These are phyloP conservation scores for Crypturellus tataupa DNA, from an alignment of 2,797 vertebrate genomes.

Conservation along the genomic window DNA sequence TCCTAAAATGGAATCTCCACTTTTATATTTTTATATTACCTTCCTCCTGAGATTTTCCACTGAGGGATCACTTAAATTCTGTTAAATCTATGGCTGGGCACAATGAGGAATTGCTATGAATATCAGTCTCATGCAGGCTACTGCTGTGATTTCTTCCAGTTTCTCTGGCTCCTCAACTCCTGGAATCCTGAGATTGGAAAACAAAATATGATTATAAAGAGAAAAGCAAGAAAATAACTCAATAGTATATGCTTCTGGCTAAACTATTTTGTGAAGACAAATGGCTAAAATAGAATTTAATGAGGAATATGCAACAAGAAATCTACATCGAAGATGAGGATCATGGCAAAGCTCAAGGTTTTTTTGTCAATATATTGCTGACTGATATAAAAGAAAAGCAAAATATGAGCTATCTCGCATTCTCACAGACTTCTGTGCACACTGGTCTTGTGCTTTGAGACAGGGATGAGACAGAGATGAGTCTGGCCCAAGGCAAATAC, in stretches of 20 bases:
- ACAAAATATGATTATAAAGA: not conserved
- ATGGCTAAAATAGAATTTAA: not conserved
- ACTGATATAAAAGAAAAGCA: not conserved
- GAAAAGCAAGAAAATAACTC: not conserved
- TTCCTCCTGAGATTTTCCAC: not conserved
- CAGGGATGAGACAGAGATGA: not conserved
- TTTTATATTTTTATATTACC: not conserved
- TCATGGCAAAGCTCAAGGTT: not conserved
- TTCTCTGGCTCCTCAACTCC: not conserved
- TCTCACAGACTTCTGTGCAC: not conserved
- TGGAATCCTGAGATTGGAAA: not conserved
- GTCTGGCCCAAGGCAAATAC: not conserved
- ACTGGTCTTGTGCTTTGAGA: not conserved
- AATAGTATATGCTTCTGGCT: not conserved
- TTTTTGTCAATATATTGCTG: not conserved
- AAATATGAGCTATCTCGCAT: not conserved
- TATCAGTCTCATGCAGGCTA: not conserved
- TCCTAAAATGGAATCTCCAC: not conserved
- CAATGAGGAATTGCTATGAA: not conserved
- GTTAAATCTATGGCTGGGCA: not conserved
- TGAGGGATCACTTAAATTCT: not conserved
- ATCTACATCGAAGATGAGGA: not conserved
- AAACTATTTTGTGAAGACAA: not conserved
- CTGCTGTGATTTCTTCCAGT: conserved; percentile 2
- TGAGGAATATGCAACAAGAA: not conserved